Evolutionary conservation across 2,113 vertebrate genomes (phyloP).

Genomic region (Eurystomus gularis): DNA sequence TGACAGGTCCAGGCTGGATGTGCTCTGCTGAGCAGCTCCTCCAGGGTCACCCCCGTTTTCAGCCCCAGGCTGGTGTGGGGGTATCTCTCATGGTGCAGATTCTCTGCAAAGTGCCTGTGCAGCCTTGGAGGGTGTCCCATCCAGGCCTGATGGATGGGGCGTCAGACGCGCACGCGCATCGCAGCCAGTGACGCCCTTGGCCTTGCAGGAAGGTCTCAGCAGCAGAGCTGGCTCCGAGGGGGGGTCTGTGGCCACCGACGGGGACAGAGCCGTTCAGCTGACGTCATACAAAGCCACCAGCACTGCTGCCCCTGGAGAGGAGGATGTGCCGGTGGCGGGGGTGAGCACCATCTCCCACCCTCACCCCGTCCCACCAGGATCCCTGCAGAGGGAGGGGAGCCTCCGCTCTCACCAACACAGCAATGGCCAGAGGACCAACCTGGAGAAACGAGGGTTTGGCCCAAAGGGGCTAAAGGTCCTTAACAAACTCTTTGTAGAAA

Average conservation of each 20-base stretch:
- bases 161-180: rapidly evolving
- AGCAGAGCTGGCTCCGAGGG: background rate
- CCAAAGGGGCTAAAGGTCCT: background rate
- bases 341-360: constrained; percentile 13
- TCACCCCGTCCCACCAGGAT: rapidly evolving
- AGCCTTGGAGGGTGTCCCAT: background rate
- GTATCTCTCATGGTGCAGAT: rapidly evolving
- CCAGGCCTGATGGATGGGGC: background rate
- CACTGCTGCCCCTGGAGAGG: background rate
- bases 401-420: background rate
- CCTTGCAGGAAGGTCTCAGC: background rate
- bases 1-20: rapidly evolving
- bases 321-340: constrained; percentile 15
- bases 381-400: background rate
- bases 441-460: no score
- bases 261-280: constrained; percentile 74
- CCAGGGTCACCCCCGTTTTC: rapidly evolving
- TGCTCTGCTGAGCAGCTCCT: no score
- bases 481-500: background rate
- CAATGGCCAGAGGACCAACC: rapidly evolving
- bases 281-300: constrained; percentile 61
- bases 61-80: rapidly evolving
- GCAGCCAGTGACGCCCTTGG: rapidly evolving
- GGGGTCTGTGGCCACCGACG: constrained; percentile 44
- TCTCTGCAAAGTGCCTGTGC: background rate